A percentile compares a stretch with the other conserved stretches of the same genome.
These are phyloP conservation scores for Phthorimaea operculella DNA, from an alignment of 1,140 invertebrate genomes.

Conservation along the genomic window DNA sequence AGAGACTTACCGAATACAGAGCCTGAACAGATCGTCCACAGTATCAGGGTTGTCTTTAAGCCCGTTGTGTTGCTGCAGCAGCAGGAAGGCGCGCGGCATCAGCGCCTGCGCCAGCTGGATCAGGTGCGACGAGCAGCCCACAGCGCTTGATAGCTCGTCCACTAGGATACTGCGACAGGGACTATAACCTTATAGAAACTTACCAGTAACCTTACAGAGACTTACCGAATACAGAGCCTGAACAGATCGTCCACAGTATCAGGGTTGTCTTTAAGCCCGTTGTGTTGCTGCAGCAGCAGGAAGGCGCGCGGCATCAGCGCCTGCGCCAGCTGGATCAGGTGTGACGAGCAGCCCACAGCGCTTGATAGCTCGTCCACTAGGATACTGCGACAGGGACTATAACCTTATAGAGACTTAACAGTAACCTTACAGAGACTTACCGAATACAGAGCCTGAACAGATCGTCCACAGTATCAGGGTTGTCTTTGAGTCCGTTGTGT, in stretches of 20 bases:
- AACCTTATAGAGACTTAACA: no score
- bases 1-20: conserved; percentile 72
- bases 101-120: conserved; percentile 90
- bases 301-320: conserved; percentile 90
- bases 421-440: conserved; percentile 20
- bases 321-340: conserved; percentile 87
- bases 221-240: conserved; percentile 77
- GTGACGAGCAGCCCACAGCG: conserved; percentile 75
- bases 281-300: conserved; percentile 75
- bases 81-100: conserved; percentile 83
- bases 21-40: conserved; percentile 95
- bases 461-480: conserved; percentile 98
- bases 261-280: conserved; percentile 86
- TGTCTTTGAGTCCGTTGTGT: conserved; percentile 76
- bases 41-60: conserved; percentile 95
- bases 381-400: conserved; percentile 81
- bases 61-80: conserved; percentile 75
- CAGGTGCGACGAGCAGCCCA: conserved; percentile 77
- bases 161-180: conserved; percentile 93
- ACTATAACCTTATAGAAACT: no score
- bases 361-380: conserved; percentile 93
- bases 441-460: conserved; percentile 88
- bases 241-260: conserved; percentile 99
- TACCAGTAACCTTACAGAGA: no score
- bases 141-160: conserved; percentile 87